Percentiles rank a stretch among this genome's conserved stretches.
phyloP scores from a whole-genome alignment of 2,888 invertebrate species.

The Thera obeliscata region DNA sequence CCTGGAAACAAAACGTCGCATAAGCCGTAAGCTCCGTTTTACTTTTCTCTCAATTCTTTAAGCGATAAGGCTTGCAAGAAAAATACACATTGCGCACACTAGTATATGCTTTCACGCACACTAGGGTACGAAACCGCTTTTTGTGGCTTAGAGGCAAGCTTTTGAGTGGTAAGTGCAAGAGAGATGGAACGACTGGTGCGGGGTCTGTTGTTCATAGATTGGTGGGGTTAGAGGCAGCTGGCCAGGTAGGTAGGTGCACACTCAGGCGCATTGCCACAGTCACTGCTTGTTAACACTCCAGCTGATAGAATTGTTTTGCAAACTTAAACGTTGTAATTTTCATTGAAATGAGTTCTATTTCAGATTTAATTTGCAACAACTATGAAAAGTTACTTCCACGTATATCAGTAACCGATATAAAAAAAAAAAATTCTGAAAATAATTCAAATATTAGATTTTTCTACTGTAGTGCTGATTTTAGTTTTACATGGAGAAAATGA shows the following conservation, averaged over 20 bases:
- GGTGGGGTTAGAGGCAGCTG: constrained; percentile 81
- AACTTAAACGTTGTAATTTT: constrained; percentile 56
- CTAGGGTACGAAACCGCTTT: constrained; percentile 78
- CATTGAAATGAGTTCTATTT: constrained; percentile 6
- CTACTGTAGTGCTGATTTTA: too few relatives aligned
- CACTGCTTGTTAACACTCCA: constrained; percentile 79
- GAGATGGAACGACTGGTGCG: constrained; percentile 71
- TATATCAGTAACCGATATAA: too few relatives aligned
- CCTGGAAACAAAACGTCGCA: constrained; percentile 64
- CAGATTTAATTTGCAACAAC: too few relatives aligned
- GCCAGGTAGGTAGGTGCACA: constrained; percentile 69
- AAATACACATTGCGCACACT: constrained; percentile 77
- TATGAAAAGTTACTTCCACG: not conserved
- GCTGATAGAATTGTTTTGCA: constrained; percentile 73
- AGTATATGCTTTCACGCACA: constrained; percentile 54
- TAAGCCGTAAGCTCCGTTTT: constrained; percentile 62
- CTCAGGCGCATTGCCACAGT: constrained; percentile 73
- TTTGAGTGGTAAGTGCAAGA: constrained; percentile 67
- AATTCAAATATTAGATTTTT: too few relatives aligned
- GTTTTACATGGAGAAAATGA: too few relatives aligned
- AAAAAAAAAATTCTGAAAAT: too few relatives aligned
- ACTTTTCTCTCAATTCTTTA: constrained; percentile 64
- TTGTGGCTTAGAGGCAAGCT: constrained; percentile 74
- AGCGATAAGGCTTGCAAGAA: constrained; percentile 75
- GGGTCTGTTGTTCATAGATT: constrained; percentile 67